Base-by-base conservation (phyloP, 2,888 invertebrate species). In the Psylliodes chrysocephalus region DNA sequence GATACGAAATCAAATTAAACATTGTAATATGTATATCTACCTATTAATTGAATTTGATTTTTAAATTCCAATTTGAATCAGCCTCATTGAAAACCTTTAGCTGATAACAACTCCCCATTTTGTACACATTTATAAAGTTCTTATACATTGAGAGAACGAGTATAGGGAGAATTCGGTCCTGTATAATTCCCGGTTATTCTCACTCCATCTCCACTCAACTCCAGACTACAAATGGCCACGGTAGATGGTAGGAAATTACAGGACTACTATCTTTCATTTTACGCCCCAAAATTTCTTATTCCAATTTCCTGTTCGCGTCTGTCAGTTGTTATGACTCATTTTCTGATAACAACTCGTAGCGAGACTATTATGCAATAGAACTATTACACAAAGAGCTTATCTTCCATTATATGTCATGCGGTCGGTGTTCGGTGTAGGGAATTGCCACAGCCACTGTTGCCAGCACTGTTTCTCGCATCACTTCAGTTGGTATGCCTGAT, bases 261-360 rank as follows among this genome's bases (percentile, higher is more conserved):
- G 87, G 86, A 86, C 88, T 87, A 87, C 88, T 89, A 89, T 89
- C 88, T 88, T 88, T 88, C 88, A 88, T 88, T 88, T 88, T 88
- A 88, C 88, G 88, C 88, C 88, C 88, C 86, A 88, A 88, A 89
- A 88, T 89, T 89, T 89, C 89, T 89, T 89, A 89, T 89, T 88
- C 88, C 89, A 89, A 89, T 89, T 88, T 89, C 89, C 82, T 79
- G 81, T 82, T 82, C 82, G 82, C 82, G 82, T 82, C 82, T 82
- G 82, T 82, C 82, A 82, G 88, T 88, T 87, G 87, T 88, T 88
- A 88, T 87, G 88, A 88, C 86, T 88, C 88, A 88, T 88, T 88
- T 88, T 88, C 88, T 88, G 88, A 88, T 88, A 88, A 88, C 87
- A 85, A 85, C 79, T 78, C 81, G 80, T 79, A 78, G 79, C 79